phyloP scores from a whole-genome alignment of 2,797 vertebrate species.

The Pangasius sanitwongsei region DNA sequence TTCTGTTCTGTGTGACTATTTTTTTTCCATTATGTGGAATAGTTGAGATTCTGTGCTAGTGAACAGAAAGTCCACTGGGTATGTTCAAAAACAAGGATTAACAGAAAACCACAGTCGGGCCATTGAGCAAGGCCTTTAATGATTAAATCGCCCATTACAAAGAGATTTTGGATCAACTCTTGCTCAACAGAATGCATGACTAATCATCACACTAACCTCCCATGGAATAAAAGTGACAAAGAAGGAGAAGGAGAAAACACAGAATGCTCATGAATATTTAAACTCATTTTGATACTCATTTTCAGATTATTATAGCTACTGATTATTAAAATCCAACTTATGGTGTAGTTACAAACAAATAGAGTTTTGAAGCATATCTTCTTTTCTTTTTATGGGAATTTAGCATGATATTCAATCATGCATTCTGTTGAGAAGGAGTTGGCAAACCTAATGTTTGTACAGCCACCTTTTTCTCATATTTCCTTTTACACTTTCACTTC shows the following conservation, averaged over 20 bases:
- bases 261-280: not conserved
- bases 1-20: not conserved
- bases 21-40: not conserved
- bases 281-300: not conserved
- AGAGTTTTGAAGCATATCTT: not conserved
- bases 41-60: too few species aligned
- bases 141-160: not conserved
- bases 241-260: not conserved
- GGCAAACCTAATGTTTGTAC: slow-evolving; percentile 9
- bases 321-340: not conserved
- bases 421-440: not conserved
- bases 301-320: not conserved
- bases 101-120: not conserved
- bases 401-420: slow-evolving; percentile 5
- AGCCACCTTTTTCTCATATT: not conserved
- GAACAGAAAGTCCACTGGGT: not conserved
- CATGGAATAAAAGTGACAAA: too few species aligned
- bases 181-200: not conserved
- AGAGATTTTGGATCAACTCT: not conserved
- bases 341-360: not conserved
- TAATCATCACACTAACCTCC: not conserved
- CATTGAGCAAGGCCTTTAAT: not conserved
- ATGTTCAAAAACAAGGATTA: not conserved
- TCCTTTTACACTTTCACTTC: slow-evolving; percentile 29
- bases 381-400: not conserved